Conservation (phyloP, 2,113 vertebrate species). For the Orycteropus afer region DNA sequence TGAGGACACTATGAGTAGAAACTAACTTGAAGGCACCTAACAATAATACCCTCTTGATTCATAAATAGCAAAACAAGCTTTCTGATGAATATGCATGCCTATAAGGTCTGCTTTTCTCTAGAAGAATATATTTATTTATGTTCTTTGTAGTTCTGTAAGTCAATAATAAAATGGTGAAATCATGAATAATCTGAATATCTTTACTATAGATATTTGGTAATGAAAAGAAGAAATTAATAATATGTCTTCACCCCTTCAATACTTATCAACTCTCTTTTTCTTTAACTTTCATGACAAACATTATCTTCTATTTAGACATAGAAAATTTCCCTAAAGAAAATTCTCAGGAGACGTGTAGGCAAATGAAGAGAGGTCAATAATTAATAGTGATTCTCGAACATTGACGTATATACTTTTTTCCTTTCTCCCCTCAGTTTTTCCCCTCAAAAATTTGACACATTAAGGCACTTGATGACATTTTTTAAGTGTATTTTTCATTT, state of each 20-base stretch:
- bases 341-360: not conserved
- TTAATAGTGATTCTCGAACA: not conserved
- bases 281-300: not conserved
- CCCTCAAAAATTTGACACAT: not conserved
- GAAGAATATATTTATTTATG: not conserved
- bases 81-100: not conserved
- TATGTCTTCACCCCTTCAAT: not conserved
- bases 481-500: not conserved
- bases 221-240: not conserved
- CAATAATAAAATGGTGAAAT: conserved; percentile 10
- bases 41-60: not conserved
- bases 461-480: not conserved
- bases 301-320: not conserved
- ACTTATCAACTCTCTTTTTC: conserved; percentile 7
- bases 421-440: not conserved
- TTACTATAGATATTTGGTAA: not conserved
- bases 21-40: too few species aligned
- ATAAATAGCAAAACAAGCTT: not conserved
- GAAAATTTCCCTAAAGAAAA: not conserved
- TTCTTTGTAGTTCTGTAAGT: conserved; percentile 10
- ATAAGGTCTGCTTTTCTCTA: not conserved
- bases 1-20: too few species aligned
- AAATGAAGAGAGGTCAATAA: not conserved
- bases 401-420: not conserved
- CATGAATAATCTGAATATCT: not conserved